Base-by-base conservation (phyloP, 2,797 vertebrate genomes). In the Muraenolepis orangiensis region DNA sequence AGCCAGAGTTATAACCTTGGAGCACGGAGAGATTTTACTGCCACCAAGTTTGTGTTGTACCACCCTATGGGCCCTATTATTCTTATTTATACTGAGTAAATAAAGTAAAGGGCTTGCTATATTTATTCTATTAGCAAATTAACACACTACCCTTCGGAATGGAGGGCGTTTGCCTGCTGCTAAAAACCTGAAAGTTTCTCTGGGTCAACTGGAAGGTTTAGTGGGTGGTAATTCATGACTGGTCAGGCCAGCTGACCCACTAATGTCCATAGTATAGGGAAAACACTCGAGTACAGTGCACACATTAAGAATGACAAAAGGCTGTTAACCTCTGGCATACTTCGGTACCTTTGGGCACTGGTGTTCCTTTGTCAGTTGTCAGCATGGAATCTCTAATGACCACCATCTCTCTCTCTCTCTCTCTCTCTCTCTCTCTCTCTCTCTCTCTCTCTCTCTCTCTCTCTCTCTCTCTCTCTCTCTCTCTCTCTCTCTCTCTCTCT, bases 311-410 rank as follows among this genome's bases (percentile, higher is more conserved):
- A 67, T 23, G 38, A 77, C 38, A 66, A 40, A 18, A 74, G 38
- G 72, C 74, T 75, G 57, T 75, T 38, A 78, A 20, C 23, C 10
- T 67, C 71, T 84, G 74, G 1, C 16, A 20, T 51, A 8, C 73
- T 46, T n/a, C 8, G 6, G 28, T 72, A 38, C 26, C 26, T 71
- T 38, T 72, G 51, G 77, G 10, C 28, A 0, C 32, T 67, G 28
- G 66, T 10, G 69, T 79, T 79, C 71, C 64, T 84, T 67, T 75
- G 71, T 84, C 51, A 38, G 74, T 75, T 46, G 38, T 42, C 67
- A 72, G 69, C 68, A 57, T 79, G n/a, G 73, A 13, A 72, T 80
- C 70, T 81, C 76, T 84, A 84, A 87, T 80, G 23, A 29, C 38
- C 80, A 42, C 72, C 32, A 23, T 78, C 30, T 83, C 81, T 85